These are phyloP conservation scores for Corbicula japonica DNA, from an alignment of 2,888 invertebrate species.

Conservation along the genomic window DNA sequence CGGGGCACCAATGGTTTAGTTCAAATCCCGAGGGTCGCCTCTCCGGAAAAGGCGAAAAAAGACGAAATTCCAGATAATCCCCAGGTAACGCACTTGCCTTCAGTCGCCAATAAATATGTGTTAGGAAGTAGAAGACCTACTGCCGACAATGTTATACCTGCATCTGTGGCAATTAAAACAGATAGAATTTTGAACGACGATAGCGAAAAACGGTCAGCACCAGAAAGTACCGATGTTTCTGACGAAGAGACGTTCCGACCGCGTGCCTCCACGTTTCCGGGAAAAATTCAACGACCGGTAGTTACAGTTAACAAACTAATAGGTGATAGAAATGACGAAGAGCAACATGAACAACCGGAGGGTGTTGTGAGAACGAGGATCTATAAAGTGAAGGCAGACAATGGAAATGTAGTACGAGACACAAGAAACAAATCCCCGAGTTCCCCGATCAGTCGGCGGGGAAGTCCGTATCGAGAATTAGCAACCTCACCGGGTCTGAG, in stretches of 20 bases:
- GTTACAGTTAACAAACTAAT: slow-evolving; percentile 27
- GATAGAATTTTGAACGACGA: not conserved
- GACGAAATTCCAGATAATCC: slow-evolving; percentile 7
- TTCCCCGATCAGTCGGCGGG: not conserved
- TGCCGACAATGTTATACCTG: not conserved
- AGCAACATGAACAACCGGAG: not conserved
- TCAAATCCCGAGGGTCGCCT: slow-evolving; percentile 36
- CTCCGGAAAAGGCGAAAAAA: slow-evolving; percentile 22
- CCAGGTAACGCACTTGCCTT: slow-evolving; percentile 34
- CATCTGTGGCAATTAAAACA: not conserved
- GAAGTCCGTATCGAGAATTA: slow-evolving; percentile 19
- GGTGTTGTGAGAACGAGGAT: slow-evolving; percentile 10
- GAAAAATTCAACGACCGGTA: slow-evolving; percentile 49
- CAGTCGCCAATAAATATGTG: slow-evolving; percentile 56
- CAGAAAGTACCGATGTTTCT: not conserved
- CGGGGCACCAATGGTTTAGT: slow-evolving; percentile 34
- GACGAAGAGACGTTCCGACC: slow-evolving; percentile 46
- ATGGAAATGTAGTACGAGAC: slow-evolving; percentile 14
- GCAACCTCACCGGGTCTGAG: slow-evolving; percentile 12
- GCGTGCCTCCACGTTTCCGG: slow-evolving; percentile 62
- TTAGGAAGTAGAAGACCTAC: not conserved
- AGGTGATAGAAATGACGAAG: slow-evolving; percentile 20
- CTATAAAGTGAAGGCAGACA: slow-evolving; percentile 15
- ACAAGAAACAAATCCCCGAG: not conserved
- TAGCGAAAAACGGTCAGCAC: slow-evolving; percentile 1